These are phyloP conservation scores for Aphelenchoides avenae DNA, from an alignment of 1,140 invertebrate genomes.

Conservation along the genomic window DNA sequence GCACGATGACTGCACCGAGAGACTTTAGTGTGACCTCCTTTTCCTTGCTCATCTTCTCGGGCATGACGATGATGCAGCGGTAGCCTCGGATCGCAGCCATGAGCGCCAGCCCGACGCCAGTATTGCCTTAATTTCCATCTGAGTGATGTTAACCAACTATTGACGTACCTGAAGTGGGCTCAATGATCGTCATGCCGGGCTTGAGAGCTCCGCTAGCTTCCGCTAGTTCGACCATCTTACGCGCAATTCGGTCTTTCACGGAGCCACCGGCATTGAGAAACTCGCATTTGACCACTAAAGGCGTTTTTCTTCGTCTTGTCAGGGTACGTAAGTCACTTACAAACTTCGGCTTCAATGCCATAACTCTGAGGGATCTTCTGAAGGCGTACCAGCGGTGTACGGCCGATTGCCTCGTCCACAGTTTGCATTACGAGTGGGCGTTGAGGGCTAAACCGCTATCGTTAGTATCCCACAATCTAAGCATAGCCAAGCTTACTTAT, in stretches of 20 bases:
- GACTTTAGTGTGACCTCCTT: conserved; percentile 73
- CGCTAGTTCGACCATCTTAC: conserved; percentile 88
- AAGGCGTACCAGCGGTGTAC: conserved; percentile 81
- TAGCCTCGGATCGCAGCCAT: conserved; percentile 91
- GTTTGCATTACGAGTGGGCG: conserved; percentile 32
- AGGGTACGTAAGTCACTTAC: conserved; percentile 15
- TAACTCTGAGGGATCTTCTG: conserved; percentile 68
- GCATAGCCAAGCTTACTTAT: conserved; percentile 6
- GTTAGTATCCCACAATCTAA: neutral
- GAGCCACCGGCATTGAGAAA: conserved; percentile 94
- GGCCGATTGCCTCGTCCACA: conserved; percentile 67
- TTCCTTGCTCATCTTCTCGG: conserved; percentile 97
- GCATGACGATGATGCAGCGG: conserved; percentile 94
- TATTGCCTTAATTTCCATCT: conserved; percentile 36
- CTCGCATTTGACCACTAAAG: conserved; percentile 89
- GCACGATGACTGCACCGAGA: conserved; percentile 87
- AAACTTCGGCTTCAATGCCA: conserved; percentile 41
- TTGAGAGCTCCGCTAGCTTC: conserved; percentile 78
- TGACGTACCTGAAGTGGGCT: conserved; percentile 78
- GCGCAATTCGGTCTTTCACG: conserved; percentile 89
- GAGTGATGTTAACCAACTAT: too few species aligned
- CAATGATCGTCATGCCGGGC: conserved; percentile 84
- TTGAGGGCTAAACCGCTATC: conserved; percentile 12
- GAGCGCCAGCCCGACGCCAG: conserved; percentile 86
- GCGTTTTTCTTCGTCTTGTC: conserved; percentile 16